phyloP scores from a whole-genome alignment of 2,113 vertebrate species.

The Plecotus auritus region DNA sequence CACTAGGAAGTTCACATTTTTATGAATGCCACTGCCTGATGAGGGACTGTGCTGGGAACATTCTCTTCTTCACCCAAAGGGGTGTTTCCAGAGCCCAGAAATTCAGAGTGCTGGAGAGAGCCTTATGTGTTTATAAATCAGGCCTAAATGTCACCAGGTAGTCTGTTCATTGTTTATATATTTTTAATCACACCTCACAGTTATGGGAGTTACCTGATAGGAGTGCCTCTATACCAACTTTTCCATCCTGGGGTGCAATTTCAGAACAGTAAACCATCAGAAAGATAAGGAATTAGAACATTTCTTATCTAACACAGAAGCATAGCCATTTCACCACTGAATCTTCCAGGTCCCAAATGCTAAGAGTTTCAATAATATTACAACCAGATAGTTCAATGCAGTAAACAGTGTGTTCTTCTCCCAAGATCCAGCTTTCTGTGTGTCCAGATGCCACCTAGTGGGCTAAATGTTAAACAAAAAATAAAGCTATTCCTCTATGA shows the following conservation, averaged over 20 bases:
- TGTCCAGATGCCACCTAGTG: constrained; percentile 71
- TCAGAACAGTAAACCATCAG: neutral
- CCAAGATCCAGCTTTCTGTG: constrained; percentile 29
- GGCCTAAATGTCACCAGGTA: neutral
- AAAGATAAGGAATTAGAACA: constrained; percentile 1
- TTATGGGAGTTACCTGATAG: neutral
- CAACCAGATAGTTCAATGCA: constrained; percentile 3
- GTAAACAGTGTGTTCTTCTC: neutral
- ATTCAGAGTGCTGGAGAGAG: neutral
- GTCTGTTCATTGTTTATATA: neutral
- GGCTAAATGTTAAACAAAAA: neutral
- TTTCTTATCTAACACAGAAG: neutral
- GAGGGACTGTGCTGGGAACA: neutral
- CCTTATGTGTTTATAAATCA: neutral
- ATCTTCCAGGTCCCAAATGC: constrained; percentile 43
- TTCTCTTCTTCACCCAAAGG: neutral
- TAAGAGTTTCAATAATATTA: constrained; percentile 33
- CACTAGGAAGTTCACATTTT: neutral
- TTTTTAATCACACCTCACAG: neutral
- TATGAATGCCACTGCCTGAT: rapidly evolving
- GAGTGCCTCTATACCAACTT: neutral
- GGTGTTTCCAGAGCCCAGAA: neutral
- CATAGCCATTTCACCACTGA: neutral
- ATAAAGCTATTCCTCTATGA: neutral
- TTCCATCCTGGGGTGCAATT: constrained; percentile 1